Evolutionary conservation across 2,888 invertebrate genomes (phyloP).

Genomic region (Orthosia incerta): DNA sequence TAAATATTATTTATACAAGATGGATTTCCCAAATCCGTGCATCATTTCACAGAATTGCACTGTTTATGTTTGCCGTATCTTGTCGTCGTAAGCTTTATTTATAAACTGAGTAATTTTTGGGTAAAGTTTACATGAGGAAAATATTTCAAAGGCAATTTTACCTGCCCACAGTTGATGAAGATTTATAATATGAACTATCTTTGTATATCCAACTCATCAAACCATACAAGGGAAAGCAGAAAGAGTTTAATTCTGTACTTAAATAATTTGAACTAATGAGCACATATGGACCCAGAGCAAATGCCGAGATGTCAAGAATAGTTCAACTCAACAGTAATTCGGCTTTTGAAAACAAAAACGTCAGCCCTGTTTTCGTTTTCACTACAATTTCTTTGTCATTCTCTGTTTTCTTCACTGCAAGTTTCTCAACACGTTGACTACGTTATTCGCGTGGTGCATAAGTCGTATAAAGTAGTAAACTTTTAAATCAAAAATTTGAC

Average conservation of each 20-base stretch:
- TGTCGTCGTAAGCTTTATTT: background rate
- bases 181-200: constrained; percentile 73
- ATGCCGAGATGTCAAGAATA: constrained; percentile 57
- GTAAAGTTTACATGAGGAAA: background rate
- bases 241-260: constrained; percentile 67
- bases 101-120: background rate
- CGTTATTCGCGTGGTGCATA: constrained; percentile 64
- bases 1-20: constrained; percentile 49
- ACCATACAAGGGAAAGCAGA: constrained; percentile 73
- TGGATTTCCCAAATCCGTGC: constrained; percentile 34
- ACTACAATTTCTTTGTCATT: constrained; percentile 30
- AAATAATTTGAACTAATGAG: constrained; percentile 67
- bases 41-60: constrained; percentile 18
- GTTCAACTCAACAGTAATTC: constrained; percentile 56
- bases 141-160: constrained; percentile 45
- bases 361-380: constrained; percentile 56
- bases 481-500: constrained; percentile 71
- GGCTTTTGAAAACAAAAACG: constrained; percentile 57
- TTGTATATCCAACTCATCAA: constrained; percentile 69
- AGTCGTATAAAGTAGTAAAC: constrained; percentile 68
- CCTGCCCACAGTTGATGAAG: constrained; percentile 73
- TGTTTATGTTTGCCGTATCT: constrained; percentile 15
- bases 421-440: constrained; percentile 64
- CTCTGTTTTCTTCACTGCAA: constrained; percentile 41
- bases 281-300: constrained; percentile 68